Evolutionary conservation across 2,797 vertebrate species (phyloP).

Genomic region (Phataginus tricuspis): DNA sequence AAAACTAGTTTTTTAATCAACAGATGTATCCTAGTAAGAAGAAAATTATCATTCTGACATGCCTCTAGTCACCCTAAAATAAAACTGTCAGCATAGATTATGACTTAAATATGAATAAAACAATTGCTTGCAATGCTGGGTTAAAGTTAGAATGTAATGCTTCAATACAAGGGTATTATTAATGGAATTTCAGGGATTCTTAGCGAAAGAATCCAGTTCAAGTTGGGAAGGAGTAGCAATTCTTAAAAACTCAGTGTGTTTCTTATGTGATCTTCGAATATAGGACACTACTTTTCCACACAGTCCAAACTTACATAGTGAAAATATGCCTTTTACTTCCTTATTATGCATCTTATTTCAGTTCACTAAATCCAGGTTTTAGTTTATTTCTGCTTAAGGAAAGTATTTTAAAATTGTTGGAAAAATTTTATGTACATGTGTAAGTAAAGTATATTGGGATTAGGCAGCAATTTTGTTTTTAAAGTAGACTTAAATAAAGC

Average conservation of each 20-base stretch:
- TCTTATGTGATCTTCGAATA: background rate
- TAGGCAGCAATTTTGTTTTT: background rate
- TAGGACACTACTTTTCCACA: background rate
- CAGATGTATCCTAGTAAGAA: constrained; percentile 17
- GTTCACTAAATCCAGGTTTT: background rate
- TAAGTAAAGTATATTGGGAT: background rate
- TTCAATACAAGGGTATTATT: background rate
- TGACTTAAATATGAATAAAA: constrained; percentile 28
- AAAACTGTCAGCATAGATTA: background rate
- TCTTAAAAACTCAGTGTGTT: background rate
- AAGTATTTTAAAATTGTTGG: background rate
- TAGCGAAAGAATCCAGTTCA: background rate
- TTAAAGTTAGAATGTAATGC: constrained; percentile 30
- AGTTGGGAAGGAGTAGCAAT: background rate
- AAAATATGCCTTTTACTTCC: background rate
- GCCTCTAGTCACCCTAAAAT: background rate
- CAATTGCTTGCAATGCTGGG: background rate
- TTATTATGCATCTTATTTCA: background rate
- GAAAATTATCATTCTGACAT: constrained; percentile 15
- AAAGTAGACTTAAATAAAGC: background rate
- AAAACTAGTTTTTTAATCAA: constrained; percentile 52
- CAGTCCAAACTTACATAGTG: background rate
- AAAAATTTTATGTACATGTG: background rate
- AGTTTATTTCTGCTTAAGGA: background rate
- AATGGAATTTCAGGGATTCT: background rate